Conservation (phyloP, 2,888 invertebrate species). For the Hirtodrosophila duncani region DNA sequence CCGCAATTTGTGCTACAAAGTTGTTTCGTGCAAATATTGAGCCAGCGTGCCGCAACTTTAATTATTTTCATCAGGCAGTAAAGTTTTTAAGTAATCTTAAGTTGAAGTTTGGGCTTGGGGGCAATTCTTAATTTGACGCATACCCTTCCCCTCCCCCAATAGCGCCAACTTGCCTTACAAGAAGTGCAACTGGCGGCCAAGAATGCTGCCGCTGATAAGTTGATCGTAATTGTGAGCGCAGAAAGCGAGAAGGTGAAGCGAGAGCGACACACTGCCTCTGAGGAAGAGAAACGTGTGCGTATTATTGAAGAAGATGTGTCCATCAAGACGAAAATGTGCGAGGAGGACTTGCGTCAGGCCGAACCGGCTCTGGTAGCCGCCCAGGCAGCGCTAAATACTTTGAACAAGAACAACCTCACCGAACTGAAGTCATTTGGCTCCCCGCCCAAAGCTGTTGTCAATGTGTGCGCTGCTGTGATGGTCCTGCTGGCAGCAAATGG, state of each 20-base stretch:
- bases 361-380: conserved; percentile 95
- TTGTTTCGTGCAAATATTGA: conserved; percentile 62
- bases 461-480: conserved; percentile 92
- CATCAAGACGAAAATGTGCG: conserved; percentile 91
- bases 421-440: conserved; percentile 96
- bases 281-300: conserved; percentile 94
- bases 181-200: conserved; percentile 92
- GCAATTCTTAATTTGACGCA: conserved; percentile 25
- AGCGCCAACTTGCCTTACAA: conserved; percentile 82
- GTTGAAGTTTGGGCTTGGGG: conserved; percentile 36
- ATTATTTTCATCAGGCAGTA: conserved; percentile 47
- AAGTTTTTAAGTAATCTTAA: conserved; percentile 41
- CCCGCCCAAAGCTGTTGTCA: conserved; percentile 93
- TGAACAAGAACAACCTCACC: conserved; percentile 97
- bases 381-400: conserved; percentile 86
- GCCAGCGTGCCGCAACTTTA: conserved; percentile 62
- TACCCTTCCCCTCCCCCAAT: conserved; percentile 5
- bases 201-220: conserved; percentile 92
- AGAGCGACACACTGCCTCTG: conserved; percentile 89
- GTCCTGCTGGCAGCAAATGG: conserved; percentile 90
- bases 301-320: conserved; percentile 93
- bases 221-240: conserved; percentile 91
- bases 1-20: conserved; percentile 43
- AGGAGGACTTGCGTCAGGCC: conserved; percentile 93
- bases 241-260: conserved; percentile 95